A percentile compares a stretch with the other conserved stretches of the same genome.
Evolutionary conservation across 2,797 vertebrate genomes (phyloP).

Genomic region (Mallotus villosus): DNA sequence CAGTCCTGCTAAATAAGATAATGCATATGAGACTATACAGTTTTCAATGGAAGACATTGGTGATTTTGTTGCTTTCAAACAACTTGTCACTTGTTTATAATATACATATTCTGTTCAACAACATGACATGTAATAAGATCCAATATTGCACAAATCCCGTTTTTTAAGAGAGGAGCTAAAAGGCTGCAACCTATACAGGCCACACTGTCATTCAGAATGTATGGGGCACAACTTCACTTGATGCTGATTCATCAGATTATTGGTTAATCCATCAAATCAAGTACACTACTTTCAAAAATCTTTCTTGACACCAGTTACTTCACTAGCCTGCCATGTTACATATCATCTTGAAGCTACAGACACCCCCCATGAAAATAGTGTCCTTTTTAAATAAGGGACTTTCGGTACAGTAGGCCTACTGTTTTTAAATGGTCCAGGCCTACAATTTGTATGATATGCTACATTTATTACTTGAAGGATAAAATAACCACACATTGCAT

Average conservation of each 20-base stretch:
- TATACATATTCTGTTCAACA: constrained; percentile 83
- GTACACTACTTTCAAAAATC: too few relatives aligned
- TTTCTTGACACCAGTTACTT: not conserved
- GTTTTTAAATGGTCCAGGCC: not conserved
- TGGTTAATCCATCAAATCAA: too few relatives aligned
- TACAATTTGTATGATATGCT: not conserved
- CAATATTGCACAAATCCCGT: constrained; percentile 96
- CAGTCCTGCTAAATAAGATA: constrained; percentile 91
- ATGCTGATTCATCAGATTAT: not conserved
- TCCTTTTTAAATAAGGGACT: not conserved
- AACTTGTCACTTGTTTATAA: constrained; percentile 99
- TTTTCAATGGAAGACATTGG: constrained; percentile 99
- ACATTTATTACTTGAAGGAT: not conserved
- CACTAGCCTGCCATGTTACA: not conserved
- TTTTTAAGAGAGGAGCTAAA: constrained; percentile 5
- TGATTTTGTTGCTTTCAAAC: constrained; percentile 99
- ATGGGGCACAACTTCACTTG: not conserved
- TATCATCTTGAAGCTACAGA: too few relatives aligned
- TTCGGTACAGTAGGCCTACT: constrained; percentile 1
- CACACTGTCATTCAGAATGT: not conserved
- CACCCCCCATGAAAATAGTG: not conserved
- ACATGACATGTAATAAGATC: constrained; percentile 76
- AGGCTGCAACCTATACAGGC: constrained; percentile 16
- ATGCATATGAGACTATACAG: constrained; percentile 98
- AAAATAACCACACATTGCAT: constrained; percentile 15